These are phyloP conservation scores for Cryptocheilus praepositus DNA, from an alignment of 2,888 invertebrate genomes.

Conservation along the genomic window DNA sequence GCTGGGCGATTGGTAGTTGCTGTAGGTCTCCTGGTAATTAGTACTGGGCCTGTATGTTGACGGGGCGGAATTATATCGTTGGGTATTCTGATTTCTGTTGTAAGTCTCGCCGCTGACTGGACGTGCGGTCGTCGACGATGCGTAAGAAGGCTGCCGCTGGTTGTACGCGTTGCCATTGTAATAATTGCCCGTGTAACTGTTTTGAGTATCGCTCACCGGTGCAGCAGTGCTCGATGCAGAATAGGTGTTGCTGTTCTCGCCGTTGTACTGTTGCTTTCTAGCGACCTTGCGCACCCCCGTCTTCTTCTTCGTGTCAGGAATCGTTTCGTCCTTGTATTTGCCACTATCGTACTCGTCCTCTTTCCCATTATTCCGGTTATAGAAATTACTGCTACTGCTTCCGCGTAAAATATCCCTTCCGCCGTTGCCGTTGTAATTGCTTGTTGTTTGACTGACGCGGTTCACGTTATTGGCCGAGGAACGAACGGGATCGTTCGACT, in stretches of 20 bases:
- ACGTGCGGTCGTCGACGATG: constrained; percentile 42
- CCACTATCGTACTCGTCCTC: constrained; percentile 75
- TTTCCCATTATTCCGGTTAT: constrained; percentile 74
- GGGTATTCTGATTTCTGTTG: constrained; percentile 51
- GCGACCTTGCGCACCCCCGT: constrained; percentile 59
- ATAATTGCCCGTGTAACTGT: constrained; percentile 50
- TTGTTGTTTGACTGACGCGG: constrained; percentile 60
- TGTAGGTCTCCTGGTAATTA: constrained; percentile 61
- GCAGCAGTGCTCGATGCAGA: constrained; percentile 53
- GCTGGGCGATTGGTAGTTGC: constrained; percentile 58
- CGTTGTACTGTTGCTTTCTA: constrained; percentile 61
- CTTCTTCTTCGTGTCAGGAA: constrained; percentile 67
- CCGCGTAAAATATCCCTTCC: constrained; percentile 58
- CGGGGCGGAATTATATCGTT: constrained; percentile 53
- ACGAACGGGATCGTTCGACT: constrained; percentile 75
- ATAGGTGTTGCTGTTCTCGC: constrained; percentile 50
- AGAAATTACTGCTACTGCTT: constrained; percentile 66
- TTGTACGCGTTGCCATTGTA: constrained; percentile 47
- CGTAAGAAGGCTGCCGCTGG: constrained; percentile 44
- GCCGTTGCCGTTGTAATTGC: constrained; percentile 69
- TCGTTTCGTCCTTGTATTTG: constrained; percentile 76
- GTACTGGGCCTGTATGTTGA: constrained; percentile 65
- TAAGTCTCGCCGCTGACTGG: constrained; percentile 46
- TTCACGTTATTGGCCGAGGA: constrained; percentile 68
- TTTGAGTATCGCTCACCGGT: constrained; percentile 32